Evolutionary conservation across 1,140 invertebrate species (phyloP), one percentile per base, ranked within the genome.

Genomic region (Bombus fervidus): DNA sequence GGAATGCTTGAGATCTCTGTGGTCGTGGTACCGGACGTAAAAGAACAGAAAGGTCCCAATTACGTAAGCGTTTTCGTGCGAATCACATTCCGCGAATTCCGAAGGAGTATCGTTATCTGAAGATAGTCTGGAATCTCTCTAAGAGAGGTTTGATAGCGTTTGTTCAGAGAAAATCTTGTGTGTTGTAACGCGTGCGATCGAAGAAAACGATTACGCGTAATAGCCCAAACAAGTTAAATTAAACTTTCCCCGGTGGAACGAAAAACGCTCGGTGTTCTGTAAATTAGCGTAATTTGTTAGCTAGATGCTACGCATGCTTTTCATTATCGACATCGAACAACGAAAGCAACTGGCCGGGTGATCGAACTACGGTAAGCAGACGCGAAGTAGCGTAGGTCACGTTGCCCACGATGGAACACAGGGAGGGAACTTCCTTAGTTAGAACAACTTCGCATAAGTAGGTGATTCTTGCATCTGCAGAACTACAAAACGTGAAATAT

Each of bases 401-500:
- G 64, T 53, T 81, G 53, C 34, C 31, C 37, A 1, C 34, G n/a
- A 57, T 73, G 59, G 43, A 47, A 83, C 31, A 73, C 39, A 47
- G 72, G 59, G 59, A 62, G 18, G 41, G n/a, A 31, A 66, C 47
- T 89, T 87, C 57, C 77, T 89, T 87, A 74, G 39, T 79, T 76
- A 79, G 77, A 72, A 85, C 81, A 85, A 53, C 57, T 64, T 87
- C 88, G 85, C 78, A 85, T 89, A 87, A 87, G 82, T 78, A 87
- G 74, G 82, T 89, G 88, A 90, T 86, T 81, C 83, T 59, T 74
- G 47, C 37, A 53, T 77, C 41, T 62, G 18, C 25, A 85, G 83
- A 87, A 62, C 39, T 62, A 90, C 81, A 72, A 90, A 90, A 90
- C 81, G 86, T 78, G 83, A 90, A 89, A 90, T 85, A 83, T 80